A percentile compares a stretch with the other conserved stretches of the same genome.
These are phyloP conservation scores for Lampropteryx suffumata DNA, from an alignment of 2,888 invertebrate genomes.

Conservation along the genomic window DNA sequence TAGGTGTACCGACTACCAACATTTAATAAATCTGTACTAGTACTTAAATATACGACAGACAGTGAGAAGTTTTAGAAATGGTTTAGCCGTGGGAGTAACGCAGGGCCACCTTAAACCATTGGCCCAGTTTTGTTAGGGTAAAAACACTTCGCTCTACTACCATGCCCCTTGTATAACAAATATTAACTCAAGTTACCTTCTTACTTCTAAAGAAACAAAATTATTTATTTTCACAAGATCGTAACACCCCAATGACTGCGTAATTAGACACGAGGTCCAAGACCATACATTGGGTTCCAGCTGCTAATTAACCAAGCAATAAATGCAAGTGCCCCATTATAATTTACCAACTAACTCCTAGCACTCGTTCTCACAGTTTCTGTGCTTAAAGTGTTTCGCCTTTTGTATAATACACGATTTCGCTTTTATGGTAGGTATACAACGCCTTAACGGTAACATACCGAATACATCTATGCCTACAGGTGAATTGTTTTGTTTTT, in stretches of 20 bases:
- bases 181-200: too few relatives aligned
- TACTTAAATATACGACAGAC: too few relatives aligned
- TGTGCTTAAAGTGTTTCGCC: slow-evolving; percentile 20
- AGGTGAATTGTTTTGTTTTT: too few relatives aligned
- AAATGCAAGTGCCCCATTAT: slow-evolving; percentile 32
- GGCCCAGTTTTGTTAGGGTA: too few relatives aligned
- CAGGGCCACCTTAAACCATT: too few relatives aligned
- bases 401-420: slow-evolving; percentile 38
- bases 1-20: neutral
- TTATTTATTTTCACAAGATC: too few relatives aligned
- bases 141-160: too few relatives aligned
- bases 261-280: slow-evolving; percentile 2
- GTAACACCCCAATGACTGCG: neutral
- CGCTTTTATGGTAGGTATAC: slow-evolving; percentile 35
- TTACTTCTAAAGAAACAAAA: too few relatives aligned
- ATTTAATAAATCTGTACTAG: too few relatives aligned
- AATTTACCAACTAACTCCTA: neutral
- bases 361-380: slow-evolving; percentile 36
- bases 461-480: slow-evolving; percentile 14
- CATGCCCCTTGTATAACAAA: too few relatives aligned
- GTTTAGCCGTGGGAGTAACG: too few relatives aligned
- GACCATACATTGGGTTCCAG: slow-evolving; percentile 11
- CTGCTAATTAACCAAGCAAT: slow-evolving; percentile 34
- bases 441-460: slow-evolving; percentile 38
- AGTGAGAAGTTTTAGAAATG: too few relatives aligned